Percentiles rank a stretch among this genome's conserved stretches.
These are phyloP conservation scores for Trachops cirrhosus DNA, from an alignment of 2,797 vertebrate genomes.

Conservation along the genomic window DNA sequence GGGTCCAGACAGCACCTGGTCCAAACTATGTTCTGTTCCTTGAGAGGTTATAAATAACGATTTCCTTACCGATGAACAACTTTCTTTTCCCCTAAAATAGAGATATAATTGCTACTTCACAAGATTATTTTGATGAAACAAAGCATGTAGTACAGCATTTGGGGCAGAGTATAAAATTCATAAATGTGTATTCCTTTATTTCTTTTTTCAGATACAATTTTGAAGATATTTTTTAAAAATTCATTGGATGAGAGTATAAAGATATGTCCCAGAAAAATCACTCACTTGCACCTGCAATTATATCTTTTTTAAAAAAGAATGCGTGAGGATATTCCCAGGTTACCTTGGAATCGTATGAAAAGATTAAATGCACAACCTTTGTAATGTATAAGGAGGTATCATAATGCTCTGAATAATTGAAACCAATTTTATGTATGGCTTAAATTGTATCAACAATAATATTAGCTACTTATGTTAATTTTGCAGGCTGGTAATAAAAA, in stretches of 20 bases:
- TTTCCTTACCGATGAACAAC: background rate
- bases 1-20: background rate
- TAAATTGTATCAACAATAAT: background rate
- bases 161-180: background rate
- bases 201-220: background rate
- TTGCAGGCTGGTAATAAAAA: background rate
- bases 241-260: background rate
- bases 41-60: background rate
- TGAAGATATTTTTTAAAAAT: background rate
- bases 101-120: background rate
- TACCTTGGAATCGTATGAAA: background rate
- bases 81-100: background rate
- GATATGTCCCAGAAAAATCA: background rate
- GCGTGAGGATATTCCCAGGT: background rate
- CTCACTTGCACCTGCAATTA: background rate
- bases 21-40: background rate
- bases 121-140: background rate
- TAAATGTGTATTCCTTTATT: background rate
- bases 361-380: background rate
- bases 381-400: background rate
- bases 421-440: background rate
- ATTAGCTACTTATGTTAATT: background rate
- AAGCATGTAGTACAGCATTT: background rate
- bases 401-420: background rate
- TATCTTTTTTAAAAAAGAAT: background rate